These are phyloP conservation scores for Leptinotarsa defecta DNA, from an alignment of 1,140 invertebrate species.

Conservation along the genomic window DNA sequence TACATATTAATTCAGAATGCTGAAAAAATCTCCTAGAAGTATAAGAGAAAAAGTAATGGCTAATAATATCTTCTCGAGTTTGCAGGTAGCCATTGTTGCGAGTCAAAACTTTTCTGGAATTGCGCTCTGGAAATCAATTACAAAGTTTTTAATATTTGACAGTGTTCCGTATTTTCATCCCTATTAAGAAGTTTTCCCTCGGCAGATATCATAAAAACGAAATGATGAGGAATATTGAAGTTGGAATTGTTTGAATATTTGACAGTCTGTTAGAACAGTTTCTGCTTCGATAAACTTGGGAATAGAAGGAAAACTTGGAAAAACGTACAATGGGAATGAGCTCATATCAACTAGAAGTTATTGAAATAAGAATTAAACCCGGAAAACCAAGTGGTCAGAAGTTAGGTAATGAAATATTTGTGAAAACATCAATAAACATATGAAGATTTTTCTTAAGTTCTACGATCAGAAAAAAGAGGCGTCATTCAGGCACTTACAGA, in stretches of 20 bases:
- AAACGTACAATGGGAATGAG: not conserved
- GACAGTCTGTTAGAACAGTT: not conserved
- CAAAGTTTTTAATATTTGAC: conserved; percentile 27
- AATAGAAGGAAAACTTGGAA: not conserved
- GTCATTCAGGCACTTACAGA: no score
- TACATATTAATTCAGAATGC: not conserved
- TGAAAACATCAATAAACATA: no score
- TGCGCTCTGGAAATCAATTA: conserved; percentile 23
- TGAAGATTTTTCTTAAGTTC: no score
- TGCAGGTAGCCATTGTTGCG: not conserved
- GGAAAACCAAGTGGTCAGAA: no score
- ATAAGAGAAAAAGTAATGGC: not conserved
- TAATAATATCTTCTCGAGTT: conserved; percentile 9
- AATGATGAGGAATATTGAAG: conserved; percentile 22
- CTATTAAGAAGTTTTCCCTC: conserved; percentile 24
- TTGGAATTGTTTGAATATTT: conserved; percentile 17
- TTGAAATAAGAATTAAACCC: not conserved
- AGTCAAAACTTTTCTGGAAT: conserved; percentile 19
- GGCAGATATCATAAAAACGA: conserved; percentile 21
- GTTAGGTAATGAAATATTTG: no score
- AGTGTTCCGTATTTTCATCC: conserved; percentile 24
- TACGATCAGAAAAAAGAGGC: no score
- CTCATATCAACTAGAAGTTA: not conserved
- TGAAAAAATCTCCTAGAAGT: not conserved
- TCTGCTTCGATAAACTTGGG: not conserved